Percentiles rank a stretch among this genome's conserved stretches.
These are phyloP conservation scores for Formica aserva DNA, from an alignment of 2,888 invertebrate genomes.

Conservation along the genomic window DNA sequence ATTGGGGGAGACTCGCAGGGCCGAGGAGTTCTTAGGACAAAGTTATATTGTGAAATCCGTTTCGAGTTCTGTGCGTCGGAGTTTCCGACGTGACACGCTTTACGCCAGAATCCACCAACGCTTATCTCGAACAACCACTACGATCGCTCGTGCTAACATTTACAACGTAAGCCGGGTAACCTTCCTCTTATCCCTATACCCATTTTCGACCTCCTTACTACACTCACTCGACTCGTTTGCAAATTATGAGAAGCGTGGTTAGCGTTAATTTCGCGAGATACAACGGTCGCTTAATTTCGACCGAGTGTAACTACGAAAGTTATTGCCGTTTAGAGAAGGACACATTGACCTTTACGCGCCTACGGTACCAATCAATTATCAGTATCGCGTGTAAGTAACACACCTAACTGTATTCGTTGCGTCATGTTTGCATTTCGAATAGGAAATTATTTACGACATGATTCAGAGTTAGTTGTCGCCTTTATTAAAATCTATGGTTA, in stretches of 20 bases:
- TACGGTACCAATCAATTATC: conserved; percentile 2
- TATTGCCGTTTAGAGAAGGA: not conserved
- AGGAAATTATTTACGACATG: not conserved
- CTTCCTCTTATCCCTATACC: not conserved
- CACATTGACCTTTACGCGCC: not conserved
- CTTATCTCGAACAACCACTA: conserved; percentile 49
- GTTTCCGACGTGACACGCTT: conserved; percentile 46
- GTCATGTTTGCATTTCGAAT: not conserved
- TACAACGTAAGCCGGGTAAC: not conserved
- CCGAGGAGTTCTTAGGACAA: conserved; percentile 52
- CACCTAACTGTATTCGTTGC: not conserved
- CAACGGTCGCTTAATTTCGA: conserved; percentile 35
- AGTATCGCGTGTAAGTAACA: not conserved
- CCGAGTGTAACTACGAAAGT: conserved; percentile 32
- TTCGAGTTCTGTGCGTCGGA: conserved; percentile 51
- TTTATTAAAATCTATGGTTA: conserved; percentile 52
- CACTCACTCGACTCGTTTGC: conserved; percentile 18
- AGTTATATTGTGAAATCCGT: conserved; percentile 59
- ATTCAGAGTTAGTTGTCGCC: not conserved
- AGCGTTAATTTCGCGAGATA: conserved; percentile 30
- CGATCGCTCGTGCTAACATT: conserved; percentile 23
- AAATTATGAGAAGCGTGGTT: conserved; percentile 39
- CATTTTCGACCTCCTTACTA: conserved; percentile 8
- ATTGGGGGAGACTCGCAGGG: not conserved
- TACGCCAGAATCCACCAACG: conserved; percentile 43